phyloP scores from a whole-genome alignment of 2,888 invertebrate genomes.

The Caenorhabditis virilis region DNA sequence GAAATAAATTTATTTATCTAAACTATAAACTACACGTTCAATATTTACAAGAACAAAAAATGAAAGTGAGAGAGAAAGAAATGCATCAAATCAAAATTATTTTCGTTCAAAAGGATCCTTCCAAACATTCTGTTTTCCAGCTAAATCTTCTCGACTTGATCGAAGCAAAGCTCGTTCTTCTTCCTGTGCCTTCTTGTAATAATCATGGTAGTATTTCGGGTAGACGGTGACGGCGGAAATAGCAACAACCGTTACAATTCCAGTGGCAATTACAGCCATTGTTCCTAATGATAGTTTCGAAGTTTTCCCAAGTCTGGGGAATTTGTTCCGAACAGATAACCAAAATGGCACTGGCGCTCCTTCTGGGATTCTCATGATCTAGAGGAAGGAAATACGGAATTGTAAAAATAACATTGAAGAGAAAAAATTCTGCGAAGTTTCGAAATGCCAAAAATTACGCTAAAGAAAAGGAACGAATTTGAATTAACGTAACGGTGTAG shows the following conservation, averaged over 20 bases:
- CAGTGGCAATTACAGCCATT: conserved; percentile 52
- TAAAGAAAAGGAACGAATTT: neutral
- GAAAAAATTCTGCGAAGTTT: no score
- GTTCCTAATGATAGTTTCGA: conserved; percentile 52
- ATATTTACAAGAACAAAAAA: conserved; percentile 5
- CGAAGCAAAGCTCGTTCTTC: conserved; percentile 56
- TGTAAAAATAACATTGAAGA: neutral
- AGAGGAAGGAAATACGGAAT: neutral
- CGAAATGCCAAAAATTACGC: neutral
- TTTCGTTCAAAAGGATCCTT: conserved; percentile 59
- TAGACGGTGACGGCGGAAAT: conserved; percentile 56
- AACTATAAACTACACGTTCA: neutral
- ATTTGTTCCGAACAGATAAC: conserved; percentile 49
- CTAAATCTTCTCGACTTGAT: conserved; percentile 52
- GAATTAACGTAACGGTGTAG: neutral
- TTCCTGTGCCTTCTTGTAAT: conserved; percentile 57
- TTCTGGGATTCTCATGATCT: conserved; percentile 56
- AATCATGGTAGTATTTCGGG: conserved; percentile 55
- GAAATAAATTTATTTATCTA: conserved; percentile 7
- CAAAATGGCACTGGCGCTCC: conserved; percentile 60
- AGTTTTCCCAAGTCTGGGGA: conserved; percentile 40
- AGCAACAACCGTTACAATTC: conserved; percentile 51
- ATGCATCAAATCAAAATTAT: conserved; percentile 9
- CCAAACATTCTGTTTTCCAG: conserved; percentile 57
- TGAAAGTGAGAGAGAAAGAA: conserved; percentile 2